These are phyloP conservation scores for Sclerurus mexicanus DNA, from an alignment of 2,113 vertebrate species.

Conservation along the genomic window DNA sequence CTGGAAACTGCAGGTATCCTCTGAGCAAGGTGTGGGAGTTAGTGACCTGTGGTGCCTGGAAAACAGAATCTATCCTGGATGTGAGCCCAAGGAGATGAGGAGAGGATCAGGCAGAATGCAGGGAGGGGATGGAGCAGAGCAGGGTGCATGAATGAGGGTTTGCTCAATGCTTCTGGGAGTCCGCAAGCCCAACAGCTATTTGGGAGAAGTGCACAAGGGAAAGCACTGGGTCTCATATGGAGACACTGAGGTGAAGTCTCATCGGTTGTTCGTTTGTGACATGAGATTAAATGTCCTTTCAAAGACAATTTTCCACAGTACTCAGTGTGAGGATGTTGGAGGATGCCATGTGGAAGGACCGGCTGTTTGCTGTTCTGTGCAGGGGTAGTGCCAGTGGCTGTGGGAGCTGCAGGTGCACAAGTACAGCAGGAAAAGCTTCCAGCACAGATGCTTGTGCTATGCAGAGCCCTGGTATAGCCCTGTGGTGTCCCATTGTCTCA, in stretches of 20 bases:
- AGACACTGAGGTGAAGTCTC: not conserved
- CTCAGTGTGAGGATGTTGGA: not conserved
- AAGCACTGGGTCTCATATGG: not conserved
- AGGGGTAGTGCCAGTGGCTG: not conserved
- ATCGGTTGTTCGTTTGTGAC: not conserved
- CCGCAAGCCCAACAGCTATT: not conserved
- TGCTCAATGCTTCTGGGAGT: rapidly evolving
- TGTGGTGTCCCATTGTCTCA: rapidly evolving
- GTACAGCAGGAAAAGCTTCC: not conserved
- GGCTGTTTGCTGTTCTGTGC: not conserved
- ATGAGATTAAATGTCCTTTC: not conserved
- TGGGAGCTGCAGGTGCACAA: not conserved
- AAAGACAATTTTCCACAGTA: not conserved
- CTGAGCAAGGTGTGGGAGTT: not conserved
- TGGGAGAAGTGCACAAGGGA: not conserved
- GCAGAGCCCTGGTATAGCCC: not conserved
- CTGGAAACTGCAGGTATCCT: not conserved
- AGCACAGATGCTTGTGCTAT: not conserved
- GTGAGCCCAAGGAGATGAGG: rapidly evolving
- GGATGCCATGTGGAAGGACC: not conserved
- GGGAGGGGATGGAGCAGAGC: not conserved
- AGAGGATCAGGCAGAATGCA: not conserved
- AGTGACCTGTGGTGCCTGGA: rapidly evolving
- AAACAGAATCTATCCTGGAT: not conserved
- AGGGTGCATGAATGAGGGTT: not conserved